Evolutionary conservation across 1,140 invertebrate genomes (phyloP), one percentile per base, ranked within the genome.

Genomic region (Drosophila persimilis): DNA sequence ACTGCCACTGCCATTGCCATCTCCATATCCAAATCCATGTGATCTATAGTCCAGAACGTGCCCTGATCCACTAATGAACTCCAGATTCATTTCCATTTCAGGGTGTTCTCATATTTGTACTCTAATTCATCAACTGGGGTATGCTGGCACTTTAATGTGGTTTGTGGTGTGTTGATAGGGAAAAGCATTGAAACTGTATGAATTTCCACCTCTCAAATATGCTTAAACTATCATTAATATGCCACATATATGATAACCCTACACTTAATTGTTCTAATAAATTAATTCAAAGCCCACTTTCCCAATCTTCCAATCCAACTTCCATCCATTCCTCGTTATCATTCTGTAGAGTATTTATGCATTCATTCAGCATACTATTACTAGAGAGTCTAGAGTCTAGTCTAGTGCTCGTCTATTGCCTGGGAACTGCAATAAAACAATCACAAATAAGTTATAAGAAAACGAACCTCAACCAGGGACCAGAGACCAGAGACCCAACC

Each of bases 61-160:
- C 76, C 46, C 24, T 46, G 48, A 60, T 57, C 47, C 62, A 48
- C 66, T 80, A 84, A 84, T 84, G 75, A 79, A 79, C 65, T 39
- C 35, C 35, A 39, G 31, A 11, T 35, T 35, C 31, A 35, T 35
- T 39, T 13, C 35, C 35, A 39, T 11, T 11, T 69, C 51, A 56
- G n/a, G 8, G n/a, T 50, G 51, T 43, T 69, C 51, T 43, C 65
- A 69, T 67, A 56, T 47, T 56, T 67, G 41, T 41, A 47, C 65
- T 13, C 61, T 67, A 6, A 55, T 11, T 2, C 11, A 39, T 13
- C 35, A 1, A 39, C 24, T 5, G 11, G 31, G 44, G 65, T 22
- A 24, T 35, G 11, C 39, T 1, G n/a, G 22, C 2, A 56, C 15
- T 43, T 24, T 9, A 5, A 13, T 39, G 4, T 11, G 8, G 11